phyloP scores from a whole-genome alignment of 2,888 invertebrate genomes.

The Bellardia bayeri region DNA sequence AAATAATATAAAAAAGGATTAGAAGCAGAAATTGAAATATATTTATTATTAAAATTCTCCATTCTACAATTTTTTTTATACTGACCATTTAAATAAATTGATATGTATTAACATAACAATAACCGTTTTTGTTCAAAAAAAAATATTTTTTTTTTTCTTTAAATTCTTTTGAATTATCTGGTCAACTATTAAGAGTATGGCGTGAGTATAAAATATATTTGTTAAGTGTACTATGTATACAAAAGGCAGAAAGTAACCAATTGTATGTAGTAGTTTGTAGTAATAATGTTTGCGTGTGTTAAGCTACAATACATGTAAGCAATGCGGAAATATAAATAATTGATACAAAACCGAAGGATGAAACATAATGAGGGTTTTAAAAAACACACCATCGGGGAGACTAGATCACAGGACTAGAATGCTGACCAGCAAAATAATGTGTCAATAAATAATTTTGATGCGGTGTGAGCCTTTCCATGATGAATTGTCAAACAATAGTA shows the following conservation, averaged over 20 bases:
- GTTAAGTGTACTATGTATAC: slow-evolving; percentile 9
- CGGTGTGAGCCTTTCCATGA: too few relatives aligned
- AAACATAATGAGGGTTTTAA: too few relatives aligned
- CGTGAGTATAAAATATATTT: slow-evolving; percentile 1
- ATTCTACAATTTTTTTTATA: background rate
- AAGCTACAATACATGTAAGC: background rate
- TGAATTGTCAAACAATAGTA: too few relatives aligned
- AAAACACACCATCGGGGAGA: too few relatives aligned
- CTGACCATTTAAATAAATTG: slow-evolving; percentile 38
- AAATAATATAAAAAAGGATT: background rate
- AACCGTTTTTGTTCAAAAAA: slow-evolving; percentile 16
- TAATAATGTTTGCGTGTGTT: background rate
- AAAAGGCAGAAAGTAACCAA: slow-evolving; percentile 41
- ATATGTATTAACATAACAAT: slow-evolving; percentile 30
- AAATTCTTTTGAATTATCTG: background rate
- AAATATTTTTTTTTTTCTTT: background rate
- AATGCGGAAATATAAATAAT: background rate
- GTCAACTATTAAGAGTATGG: background rate
- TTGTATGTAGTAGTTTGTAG: slow-evolving; percentile 4
- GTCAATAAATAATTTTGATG: too few relatives aligned
- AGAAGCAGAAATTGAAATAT: background rate
- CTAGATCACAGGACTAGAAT: too few relatives aligned
- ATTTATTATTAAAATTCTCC: slow-evolving; percentile 16
- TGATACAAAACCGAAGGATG: background rate
- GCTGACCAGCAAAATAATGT: too few relatives aligned